Evolutionary conservation across 30 jellyfish, hydroid and myxozoan species (phyloP).

Genomic region (Pseudorhiza aurosa): DNA sequence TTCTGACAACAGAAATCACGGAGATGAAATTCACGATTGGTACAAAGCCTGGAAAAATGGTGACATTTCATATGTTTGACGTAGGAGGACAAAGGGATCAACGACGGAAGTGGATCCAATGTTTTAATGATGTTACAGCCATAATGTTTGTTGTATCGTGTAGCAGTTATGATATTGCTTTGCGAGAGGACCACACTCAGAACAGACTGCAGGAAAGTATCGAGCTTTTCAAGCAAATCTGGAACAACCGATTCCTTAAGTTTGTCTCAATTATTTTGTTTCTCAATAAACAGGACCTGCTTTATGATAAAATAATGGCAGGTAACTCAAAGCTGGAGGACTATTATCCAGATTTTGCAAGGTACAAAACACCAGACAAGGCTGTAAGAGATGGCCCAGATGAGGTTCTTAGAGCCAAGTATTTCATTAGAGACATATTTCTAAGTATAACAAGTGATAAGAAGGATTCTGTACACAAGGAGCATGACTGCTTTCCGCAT

Average conservation of each 20-base stretch:
- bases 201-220: constrained; percentile 91
- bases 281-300: constrained; percentile 83
- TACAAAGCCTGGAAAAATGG: constrained; percentile 70
- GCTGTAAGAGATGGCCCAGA: constrained; percentile 58
- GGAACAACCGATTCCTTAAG: constrained; percentile 92
- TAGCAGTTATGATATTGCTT: constrained; percentile 82
- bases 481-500: constrained; percentile 89
- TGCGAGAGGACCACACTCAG: constrained; percentile 80
- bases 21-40: constrained; percentile 78
- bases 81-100: constrained; percentile 99
- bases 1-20: constrained; percentile 82
- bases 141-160: constrained; percentile 86
- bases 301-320: constrained; percentile 76
- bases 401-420: constrained; percentile 88
- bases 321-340: constrained; percentile 85
- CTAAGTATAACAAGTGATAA: constrained; percentile 61
- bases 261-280: constrained; percentile 83
- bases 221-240: constrained; percentile 69
- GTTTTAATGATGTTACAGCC: constrained; percentile 96
- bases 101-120: constrained; percentile 97
- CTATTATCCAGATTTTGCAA: constrained; percentile 70
- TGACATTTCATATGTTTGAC: constrained; percentile 91
- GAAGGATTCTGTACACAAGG: constrained; percentile 35
- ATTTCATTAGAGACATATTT: constrained; percentile 81
- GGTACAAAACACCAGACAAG: constrained; percentile 69